Base-by-base conservation (phyloP, 35 echinoderm and acorn worm genomes). In the Heliocidaris tuberculata region DNA sequence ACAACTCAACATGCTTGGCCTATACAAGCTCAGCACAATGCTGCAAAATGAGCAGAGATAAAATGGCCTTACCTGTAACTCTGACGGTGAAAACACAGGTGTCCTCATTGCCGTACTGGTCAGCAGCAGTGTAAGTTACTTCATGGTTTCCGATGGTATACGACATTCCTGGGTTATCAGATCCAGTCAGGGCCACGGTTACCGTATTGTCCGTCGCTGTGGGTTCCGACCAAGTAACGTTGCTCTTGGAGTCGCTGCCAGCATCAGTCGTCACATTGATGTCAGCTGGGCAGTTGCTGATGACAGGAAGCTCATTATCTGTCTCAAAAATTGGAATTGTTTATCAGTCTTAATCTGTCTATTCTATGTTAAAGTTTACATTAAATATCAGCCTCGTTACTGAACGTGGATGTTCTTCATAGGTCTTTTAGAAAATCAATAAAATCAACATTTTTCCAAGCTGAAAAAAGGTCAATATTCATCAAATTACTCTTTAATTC, bases 141-240 rank as follows among this genome's bases (percentile, higher is more conserved):
- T 95, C 54, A 15, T 92, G 95, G 27, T 29, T 19, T 49, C 95
- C 96, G 10, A 95, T 32, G 24, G 87, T 54, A 59, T 95, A 97
- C 24, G 24, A 32, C 15, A 50, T 94, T 21, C 85, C 85, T 0
- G 86, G 59, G 35, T 92, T 42, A 21, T 94, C 60, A 29, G 52
- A 89, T 5, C 19, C 71, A 13, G 49, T 30, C 47, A 97, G 13
- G 47, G 70, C 93, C 19, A 95, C 85, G 9, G 48, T 50, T 27
- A 85, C 56, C 13, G 93, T 95, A 61, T 97, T 97, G 71, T 97
- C 96, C 7, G 96, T 94, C 19, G 93, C 93, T 0, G 60, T 85
- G 11, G 96, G 96, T 49, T 9, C 59, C 42, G 27, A 48, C 97
- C 97, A 97, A 7, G 48, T 90, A 0, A 95, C 94, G 31, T 50